These are phyloP conservation scores for Corvus moneduloides DNA, from an alignment of 2,113 vertebrate genomes.

Conservation along the genomic window DNA sequence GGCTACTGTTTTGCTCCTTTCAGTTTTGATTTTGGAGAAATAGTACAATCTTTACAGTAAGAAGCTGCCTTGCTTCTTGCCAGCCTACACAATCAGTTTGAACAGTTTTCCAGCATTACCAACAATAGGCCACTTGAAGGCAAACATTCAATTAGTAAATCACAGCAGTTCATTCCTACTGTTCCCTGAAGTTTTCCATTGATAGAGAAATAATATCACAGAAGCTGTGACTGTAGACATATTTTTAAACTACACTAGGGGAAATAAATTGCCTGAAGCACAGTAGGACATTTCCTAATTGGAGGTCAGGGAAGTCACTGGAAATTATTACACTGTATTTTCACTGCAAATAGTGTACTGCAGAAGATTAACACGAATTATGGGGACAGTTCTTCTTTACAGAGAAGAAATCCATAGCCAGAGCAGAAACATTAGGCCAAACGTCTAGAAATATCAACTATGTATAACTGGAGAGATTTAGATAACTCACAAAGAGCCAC, in stretches of 20 bases:
- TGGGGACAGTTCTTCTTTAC: background rate
- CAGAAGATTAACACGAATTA: background rate
- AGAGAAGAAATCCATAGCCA: background rate
- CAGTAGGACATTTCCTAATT: background rate
- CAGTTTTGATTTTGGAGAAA: background rate
- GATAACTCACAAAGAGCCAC: background rate
- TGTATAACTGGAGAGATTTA: background rate
- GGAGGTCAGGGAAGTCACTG: background rate
- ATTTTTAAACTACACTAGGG: background rate
- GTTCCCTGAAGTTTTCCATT: background rate
- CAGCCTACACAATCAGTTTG: background rate
- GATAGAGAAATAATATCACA: background rate
- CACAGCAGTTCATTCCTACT: background rate
- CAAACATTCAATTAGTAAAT: background rate
- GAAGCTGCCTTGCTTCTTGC: background rate
- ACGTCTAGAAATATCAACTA: background rate
- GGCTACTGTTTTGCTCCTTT: background rate
- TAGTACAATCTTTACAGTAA: background rate
- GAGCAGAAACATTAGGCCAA: background rate
- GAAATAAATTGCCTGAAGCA: background rate
- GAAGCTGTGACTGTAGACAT: background rate
- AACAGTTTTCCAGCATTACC: background rate
- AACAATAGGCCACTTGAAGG: background rate
- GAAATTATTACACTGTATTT: background rate
- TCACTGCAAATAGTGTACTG: background rate